These are phyloP conservation scores for Picathartes gymnocephalus DNA, from an alignment of 2,113 vertebrate genomes.

Conservation along the genomic window DNA sequence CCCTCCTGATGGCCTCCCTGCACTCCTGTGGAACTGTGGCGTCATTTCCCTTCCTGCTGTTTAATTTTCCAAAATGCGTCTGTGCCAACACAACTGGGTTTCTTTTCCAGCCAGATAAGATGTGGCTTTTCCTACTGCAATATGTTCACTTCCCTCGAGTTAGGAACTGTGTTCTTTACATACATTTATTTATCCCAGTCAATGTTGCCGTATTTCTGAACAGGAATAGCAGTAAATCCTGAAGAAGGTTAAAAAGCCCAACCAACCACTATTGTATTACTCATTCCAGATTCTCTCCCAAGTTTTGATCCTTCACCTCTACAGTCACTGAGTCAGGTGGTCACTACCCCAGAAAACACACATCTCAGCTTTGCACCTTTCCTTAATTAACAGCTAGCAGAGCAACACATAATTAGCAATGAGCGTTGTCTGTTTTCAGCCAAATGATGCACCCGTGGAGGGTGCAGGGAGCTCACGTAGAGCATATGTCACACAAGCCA, in stretches of 20 bases:
- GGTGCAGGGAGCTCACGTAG: neutral
- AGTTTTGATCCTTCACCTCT: neutral
- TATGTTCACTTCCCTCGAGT: neutral
- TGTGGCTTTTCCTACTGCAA: neutral
- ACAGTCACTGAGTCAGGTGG: neutral
- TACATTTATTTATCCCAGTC: neutral
- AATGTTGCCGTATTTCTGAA: neutral
- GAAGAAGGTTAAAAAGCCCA: neutral
- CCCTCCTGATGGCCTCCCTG: neutral
- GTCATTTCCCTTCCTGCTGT: neutral
- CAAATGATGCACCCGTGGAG: neutral
- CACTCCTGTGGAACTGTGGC: fast-evolving
- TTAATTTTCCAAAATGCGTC: neutral
- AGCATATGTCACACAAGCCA: neutral
- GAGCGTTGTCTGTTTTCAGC: neutral
- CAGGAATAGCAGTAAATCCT: neutral
- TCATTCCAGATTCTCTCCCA: neutral
- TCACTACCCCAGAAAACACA: neutral
- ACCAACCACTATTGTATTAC: neutral
- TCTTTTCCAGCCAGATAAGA: neutral
- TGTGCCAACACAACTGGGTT: neutral
- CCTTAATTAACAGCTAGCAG: constrained; percentile 1
- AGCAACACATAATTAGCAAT: neutral
- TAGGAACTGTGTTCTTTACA: neutral
- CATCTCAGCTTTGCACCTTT: neutral